Evolutionary conservation across 2,797 vertebrate genomes (phyloP).

Genomic region (Leptodactylus fallax): DNA sequence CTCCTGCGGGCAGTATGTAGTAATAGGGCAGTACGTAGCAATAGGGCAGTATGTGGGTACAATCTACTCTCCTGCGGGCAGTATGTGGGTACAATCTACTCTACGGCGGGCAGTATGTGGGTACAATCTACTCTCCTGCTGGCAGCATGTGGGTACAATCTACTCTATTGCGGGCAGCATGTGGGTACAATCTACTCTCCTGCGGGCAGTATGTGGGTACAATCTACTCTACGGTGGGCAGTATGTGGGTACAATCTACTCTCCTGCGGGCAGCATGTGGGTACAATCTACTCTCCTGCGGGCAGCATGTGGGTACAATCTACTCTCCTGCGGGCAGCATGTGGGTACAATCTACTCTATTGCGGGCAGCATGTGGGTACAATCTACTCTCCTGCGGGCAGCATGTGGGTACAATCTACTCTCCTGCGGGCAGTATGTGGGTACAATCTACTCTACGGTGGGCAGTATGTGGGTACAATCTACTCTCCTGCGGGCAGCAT

Average conservation of each 20-base stretch:
- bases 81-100: neutral
- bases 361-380: neutral
- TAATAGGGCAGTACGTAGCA: no score
- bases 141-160: neutral
- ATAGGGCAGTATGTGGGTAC: no score
- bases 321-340: conserved; percentile 86
- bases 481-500: neutral
- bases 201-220: neutral
- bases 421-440: neutral
- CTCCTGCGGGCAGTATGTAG: no score
- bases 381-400: neutral
- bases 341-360: conserved; percentile 74
- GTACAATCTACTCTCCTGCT: neutral
- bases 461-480: neutral
- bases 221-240: neutral
- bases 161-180: neutral
- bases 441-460: neutral
- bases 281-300: neutral
- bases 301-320: no score
- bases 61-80: neutral
- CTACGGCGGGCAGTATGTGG: neutral
- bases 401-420: neutral
- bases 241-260: no score
- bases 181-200: neutral
- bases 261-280: neutral